phyloP scores from a whole-genome alignment of 2,888 invertebrate genomes.

The Lasioglossum vierecki region DNA sequence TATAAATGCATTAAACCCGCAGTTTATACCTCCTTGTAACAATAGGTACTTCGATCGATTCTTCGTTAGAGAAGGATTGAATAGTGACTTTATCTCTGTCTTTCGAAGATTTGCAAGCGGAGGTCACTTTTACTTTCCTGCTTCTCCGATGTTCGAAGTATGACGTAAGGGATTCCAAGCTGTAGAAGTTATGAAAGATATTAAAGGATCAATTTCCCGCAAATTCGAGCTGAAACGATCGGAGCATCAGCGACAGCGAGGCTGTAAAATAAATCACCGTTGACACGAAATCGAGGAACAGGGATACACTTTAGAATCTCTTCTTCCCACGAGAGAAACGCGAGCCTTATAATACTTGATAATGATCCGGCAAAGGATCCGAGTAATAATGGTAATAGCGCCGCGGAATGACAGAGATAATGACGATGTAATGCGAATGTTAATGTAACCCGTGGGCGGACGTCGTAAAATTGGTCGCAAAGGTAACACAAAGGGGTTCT shows the following conservation, averaged over 20 bases:
- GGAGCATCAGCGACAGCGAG: conserved; percentile 21
- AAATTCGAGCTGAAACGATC: not conserved
- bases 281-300: conserved; percentile 47
- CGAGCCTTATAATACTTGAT: conserved; percentile 60
- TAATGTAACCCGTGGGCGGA: conserved; percentile 60
- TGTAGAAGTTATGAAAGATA: not conserved
- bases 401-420: conserved; percentile 61
- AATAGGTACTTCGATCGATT: not conserved
- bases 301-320: conserved; percentile 53
- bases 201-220: not conserved
- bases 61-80: not conserved
- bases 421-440: conserved; percentile 62
- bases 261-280: conserved; percentile 52
- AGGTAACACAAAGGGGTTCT: conserved; percentile 53
- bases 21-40: not conserved
- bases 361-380: conserved; percentile 61
- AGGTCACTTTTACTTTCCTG: not conserved
- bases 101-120: not conserved
- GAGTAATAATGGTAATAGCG: conserved; percentile 60
- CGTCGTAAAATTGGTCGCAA: conserved; percentile 52
- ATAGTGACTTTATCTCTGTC: not conserved
- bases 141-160: not conserved
- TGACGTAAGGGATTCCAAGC: not conserved
- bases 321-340: conserved; percentile 61
- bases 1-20: too few relatives aligned